Conservation (phyloP, 2,113 vertebrate species). For the Corvus moneduloides region DNA sequence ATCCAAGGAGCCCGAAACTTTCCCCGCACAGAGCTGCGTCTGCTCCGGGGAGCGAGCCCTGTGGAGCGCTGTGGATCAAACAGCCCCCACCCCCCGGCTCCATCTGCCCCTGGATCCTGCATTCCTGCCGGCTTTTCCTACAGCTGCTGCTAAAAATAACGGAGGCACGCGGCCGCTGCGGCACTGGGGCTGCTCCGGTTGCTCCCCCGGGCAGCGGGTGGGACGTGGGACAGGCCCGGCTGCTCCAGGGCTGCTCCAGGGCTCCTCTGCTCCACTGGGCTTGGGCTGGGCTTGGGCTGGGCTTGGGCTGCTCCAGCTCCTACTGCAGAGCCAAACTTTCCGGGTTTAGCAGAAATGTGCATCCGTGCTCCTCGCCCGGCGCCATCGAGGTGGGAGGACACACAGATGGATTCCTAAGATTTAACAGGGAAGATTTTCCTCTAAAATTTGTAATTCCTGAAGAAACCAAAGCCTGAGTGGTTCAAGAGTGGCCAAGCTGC, state of each 20-base stretch:
- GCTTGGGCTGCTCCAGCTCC: background rate
- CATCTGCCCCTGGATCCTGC: background rate
- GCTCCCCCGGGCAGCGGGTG: background rate
- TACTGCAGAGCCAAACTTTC: background rate
- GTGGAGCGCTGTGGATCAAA: rapidly evolving
- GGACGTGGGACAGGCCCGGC: background rate
- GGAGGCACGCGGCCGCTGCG: background rate
- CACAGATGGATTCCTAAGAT: rapidly evolving
- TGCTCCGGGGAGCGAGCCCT: rapidly evolving
- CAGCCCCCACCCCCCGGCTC: background rate
- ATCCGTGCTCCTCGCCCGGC: rapidly evolving
- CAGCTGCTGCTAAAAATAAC: conserved; percentile 44
- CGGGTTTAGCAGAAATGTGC: rapidly evolving
- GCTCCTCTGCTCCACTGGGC: background rate
- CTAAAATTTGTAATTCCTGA: rapidly evolving
- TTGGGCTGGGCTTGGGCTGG: too few species aligned
- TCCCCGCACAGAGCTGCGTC: rapidly evolving
- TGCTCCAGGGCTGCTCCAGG: background rate
- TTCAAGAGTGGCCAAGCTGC: background rate
- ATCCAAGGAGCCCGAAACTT: rapidly evolving
- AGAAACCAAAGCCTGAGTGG: background rate
- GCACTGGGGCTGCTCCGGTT: background rate
- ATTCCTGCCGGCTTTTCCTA: conserved; percentile 13
- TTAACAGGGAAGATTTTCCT: background rate
- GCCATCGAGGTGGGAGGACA: rapidly evolving